Base-by-base conservation (phyloP, 2,797 vertebrate genomes). In the Pogonophryne albipinna region DNA sequence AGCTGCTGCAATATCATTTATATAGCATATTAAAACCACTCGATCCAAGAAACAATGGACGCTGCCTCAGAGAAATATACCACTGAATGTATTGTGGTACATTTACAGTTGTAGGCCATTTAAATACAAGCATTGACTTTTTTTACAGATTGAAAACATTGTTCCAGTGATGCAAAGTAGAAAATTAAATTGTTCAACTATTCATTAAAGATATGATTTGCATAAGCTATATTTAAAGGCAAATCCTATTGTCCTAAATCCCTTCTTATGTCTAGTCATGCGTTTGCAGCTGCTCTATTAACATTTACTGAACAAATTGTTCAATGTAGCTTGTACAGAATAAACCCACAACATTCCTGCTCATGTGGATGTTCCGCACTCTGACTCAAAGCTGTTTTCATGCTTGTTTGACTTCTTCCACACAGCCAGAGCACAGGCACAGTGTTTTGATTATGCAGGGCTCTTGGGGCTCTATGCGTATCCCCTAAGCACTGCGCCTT, bases 401-500 rank as follows among this genome's bases (percentile, higher is more conserved):
- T 57, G 80, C 78, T 76, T 68, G 63, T 78, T 75, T 77, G 70
- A 79, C 61, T 87, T 58, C 60, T 7, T 62, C 46, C 41, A 45
- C 49, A 59, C 27, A 70, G 78, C 17, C 50, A 63, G 31, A 66
- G 78, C 76, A 82, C 56, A 78, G n/a, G 42, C 38, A 8, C n/a
- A 67, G 63, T 53, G n/a, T 64, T 78, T 66, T 71, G 11, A 81
- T 75, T 63, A 76, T 61, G 80, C 69, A 68, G 53, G 63, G 50
- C 73, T 81, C 76, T 42, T 4, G 46, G 71, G 78, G 38, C 47
- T 76, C 42, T 58, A 80, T 79, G 74, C 4, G 23, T 53, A 73
- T 74, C 78, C 85, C 72, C 57, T n/a, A 38, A 82, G 73, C 71
- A 41, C 74, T 58, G 70, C 12, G 41, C 78, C 82, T 74, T 74